Percentiles rank a stretch among this genome's conserved stretches.
These are phyloP conservation scores for Nasonia longicornis DNA, from an alignment of 1,140 invertebrate genomes.

Conservation along the genomic window DNA sequence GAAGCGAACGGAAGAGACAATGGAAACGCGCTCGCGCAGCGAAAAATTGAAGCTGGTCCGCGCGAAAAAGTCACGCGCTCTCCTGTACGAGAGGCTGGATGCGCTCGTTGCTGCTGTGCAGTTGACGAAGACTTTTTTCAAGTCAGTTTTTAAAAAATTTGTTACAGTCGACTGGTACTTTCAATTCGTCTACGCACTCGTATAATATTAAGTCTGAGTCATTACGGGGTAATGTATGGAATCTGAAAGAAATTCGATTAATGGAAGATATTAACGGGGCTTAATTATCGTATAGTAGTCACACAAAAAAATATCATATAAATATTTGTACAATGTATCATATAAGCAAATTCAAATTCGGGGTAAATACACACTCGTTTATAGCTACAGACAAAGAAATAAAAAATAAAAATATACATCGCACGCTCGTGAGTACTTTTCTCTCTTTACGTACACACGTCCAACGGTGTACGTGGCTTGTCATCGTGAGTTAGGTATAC, in stretches of 20 bases:
- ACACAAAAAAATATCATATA: too few species aligned
- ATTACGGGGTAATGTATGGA: not conserved
- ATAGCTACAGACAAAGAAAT: not conserved
- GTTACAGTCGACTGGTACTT: not conserved
- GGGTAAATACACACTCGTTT: not conserved
- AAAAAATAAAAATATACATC: not conserved
- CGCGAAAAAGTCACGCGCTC: not conserved
- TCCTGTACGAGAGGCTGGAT: not conserved
- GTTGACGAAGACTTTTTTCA: too few species aligned
- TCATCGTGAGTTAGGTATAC: not conserved
- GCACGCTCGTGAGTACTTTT: not conserved
- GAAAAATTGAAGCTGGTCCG: not conserved
- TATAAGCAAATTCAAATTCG: not conserved
- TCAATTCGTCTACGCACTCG: not conserved
- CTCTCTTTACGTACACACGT: not conserved
- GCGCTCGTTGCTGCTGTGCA: too few species aligned
- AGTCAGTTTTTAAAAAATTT: too few species aligned
- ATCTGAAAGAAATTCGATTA: not conserved
- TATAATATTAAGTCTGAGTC: not conserved
- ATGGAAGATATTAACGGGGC: too few species aligned
- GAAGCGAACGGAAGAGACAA: not conserved
- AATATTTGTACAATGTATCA: not conserved
- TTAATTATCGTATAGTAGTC: too few species aligned
- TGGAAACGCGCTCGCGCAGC: not conserved
- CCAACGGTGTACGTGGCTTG: not conserved